Conservation (phyloP, 1,140 invertebrate genomes). For the Pantala flavescens region DNA sequence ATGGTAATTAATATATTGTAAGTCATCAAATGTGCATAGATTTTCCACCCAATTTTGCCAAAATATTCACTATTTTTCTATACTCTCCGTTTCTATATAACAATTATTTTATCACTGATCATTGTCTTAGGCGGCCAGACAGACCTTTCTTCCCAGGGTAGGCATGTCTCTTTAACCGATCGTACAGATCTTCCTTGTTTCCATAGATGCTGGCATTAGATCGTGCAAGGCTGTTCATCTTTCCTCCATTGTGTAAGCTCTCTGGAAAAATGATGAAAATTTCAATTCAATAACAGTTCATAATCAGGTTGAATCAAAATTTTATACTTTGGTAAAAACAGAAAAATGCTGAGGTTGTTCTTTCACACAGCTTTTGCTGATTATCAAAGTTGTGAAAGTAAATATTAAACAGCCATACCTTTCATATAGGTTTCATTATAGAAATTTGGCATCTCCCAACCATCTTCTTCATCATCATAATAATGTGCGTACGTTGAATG, state of each 20-base stretch:
- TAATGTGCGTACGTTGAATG: constrained; percentile 93
- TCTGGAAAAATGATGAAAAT: constrained; percentile 39
- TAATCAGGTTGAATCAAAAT: neutral
- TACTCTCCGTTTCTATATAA: too few relatives aligned
- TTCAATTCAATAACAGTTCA: constrained; percentile 15
- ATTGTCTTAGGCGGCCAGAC: constrained; percentile 3
- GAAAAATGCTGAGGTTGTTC: neutral
- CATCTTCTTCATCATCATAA: constrained; percentile 89
- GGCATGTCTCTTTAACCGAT: constrained; percentile 87
- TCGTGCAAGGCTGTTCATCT: constrained; percentile 77
- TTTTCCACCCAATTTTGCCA: too few relatives aligned
- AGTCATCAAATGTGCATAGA: too few relatives aligned
- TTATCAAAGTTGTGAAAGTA: neutral
- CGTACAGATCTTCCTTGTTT: constrained; percentile 91
- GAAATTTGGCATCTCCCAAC: constrained; percentile 96
- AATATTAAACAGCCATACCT: constrained; percentile 34
- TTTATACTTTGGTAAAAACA: neutral
- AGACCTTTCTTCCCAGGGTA: constrained; percentile 91
- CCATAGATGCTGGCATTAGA: constrained; percentile 90
- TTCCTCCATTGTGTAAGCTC: constrained; percentile 64
- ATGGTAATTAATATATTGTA: too few relatives aligned
- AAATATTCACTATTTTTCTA: too few relatives aligned
- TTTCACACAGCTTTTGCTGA: neutral
- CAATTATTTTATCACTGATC: neutral
- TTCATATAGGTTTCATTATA: constrained; percentile 97